These are phyloP conservation scores for Graphium colonna DNA, from an alignment of 2,888 invertebrate genomes.

Conservation along the genomic window DNA sequence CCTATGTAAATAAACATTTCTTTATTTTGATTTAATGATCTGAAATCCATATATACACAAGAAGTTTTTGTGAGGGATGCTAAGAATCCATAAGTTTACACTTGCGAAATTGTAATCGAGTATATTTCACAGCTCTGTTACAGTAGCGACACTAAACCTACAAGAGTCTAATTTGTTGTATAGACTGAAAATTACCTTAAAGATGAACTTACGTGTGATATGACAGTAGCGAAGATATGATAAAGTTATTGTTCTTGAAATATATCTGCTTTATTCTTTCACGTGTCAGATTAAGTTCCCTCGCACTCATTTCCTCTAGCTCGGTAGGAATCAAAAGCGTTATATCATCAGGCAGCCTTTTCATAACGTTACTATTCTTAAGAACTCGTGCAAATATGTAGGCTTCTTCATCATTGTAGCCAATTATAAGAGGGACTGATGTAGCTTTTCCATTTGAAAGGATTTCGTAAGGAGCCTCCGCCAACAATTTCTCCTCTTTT, in stretches of 20 bases:
- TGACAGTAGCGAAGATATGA: constrained; percentile 44
- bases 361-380: constrained; percentile 38
- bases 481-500: constrained; percentile 51
- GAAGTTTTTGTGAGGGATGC: too few species aligned
- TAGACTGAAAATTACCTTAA: not conserved
- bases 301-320: constrained; percentile 45
- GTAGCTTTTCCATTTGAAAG: constrained; percentile 39
- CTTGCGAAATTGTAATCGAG: too few species aligned
- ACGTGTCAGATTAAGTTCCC: constrained; percentile 44
- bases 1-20: too few species aligned
- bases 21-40: too few species aligned
- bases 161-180: too few species aligned
- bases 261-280: constrained; percentile 53
- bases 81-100: too few species aligned
- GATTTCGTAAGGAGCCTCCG: constrained; percentile 49
- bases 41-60: too few species aligned
- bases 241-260: constrained; percentile 45
- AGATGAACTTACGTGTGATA: constrained; percentile 54
- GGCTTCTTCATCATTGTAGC: constrained; percentile 62
- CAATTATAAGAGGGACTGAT: constrained; percentile 58
- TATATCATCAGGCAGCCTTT: constrained; percentile 37
- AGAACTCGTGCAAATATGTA: constrained; percentile 57
- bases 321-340: constrained; percentile 55
- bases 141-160: too few species aligned
- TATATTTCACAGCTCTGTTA: too few species aligned